phyloP scores from a whole-genome alignment of 2,113 vertebrate species.

The Acrocephalus arundinaceus region DNA sequence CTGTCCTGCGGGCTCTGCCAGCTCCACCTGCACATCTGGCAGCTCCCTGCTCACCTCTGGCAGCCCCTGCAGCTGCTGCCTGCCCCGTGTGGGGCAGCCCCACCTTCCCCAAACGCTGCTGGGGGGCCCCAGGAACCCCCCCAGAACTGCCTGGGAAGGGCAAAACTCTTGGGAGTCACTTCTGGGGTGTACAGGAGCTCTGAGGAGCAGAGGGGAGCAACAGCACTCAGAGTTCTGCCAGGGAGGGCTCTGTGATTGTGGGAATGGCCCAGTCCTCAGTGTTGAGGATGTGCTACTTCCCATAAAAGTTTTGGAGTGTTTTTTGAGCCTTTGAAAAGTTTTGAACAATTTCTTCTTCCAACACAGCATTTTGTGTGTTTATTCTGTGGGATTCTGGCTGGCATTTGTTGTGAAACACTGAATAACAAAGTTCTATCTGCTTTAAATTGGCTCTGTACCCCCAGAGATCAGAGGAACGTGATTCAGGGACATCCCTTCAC shows the following conservation, averaged over 20 bases:
- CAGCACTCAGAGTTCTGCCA: background rate
- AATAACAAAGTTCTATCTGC: background rate
- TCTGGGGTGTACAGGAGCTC: accelerated
- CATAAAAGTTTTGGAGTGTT: accelerated
- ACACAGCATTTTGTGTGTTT: background rate
- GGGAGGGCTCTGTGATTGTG: accelerated
- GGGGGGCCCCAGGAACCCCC: background rate
- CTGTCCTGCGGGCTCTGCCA: background rate
- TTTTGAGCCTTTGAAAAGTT: background rate
- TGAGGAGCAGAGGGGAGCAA: background rate
- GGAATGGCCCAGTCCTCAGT: accelerated
- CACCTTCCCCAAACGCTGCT: accelerated
- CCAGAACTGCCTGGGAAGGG: accelerated
- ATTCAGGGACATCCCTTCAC: background rate
- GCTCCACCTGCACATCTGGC: background rate
- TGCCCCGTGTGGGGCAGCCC: accelerated
- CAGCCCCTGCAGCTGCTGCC: background rate
- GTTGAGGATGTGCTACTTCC: background rate
- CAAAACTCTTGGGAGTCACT: accelerated
- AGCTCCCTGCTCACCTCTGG: background rate
- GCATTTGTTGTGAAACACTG: background rate
- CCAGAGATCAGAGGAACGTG: background rate
- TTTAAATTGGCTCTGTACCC: background rate
- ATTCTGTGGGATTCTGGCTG: accelerated
- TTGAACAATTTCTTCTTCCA: background rate